A percentile compares a stretch with the other conserved stretches of the same genome.
phyloP scores from a whole-genome alignment of 2,888 invertebrate species.

The Ichneumoninae sp. region DNA sequence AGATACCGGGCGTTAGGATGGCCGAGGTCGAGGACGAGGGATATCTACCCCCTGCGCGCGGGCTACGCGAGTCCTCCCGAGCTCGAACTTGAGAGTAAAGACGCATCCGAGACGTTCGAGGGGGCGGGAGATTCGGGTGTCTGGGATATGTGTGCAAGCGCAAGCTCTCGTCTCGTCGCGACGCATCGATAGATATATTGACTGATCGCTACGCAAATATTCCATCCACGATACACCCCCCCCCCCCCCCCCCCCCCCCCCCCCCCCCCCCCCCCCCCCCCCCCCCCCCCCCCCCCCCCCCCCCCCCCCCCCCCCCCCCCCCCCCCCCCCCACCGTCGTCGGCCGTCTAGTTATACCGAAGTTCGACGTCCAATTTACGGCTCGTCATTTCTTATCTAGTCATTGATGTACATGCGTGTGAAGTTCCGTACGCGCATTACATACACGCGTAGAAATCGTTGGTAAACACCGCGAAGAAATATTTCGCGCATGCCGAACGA shows the following conservation, averaged over 20 bases:
- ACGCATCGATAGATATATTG: conserved; percentile 66
- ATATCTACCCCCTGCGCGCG: background rate
- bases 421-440: background rate
- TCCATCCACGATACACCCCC: conserved; percentile 60
- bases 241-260: background rate
- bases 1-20: conserved; percentile 8
- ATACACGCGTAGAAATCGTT: background rate
- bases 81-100: conserved; percentile 45
- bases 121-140: conserved; percentile 9
- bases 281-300: background rate
- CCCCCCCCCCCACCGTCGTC: background rate
- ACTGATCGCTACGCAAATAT: conserved; percentile 71
- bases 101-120: conserved; percentile 33
- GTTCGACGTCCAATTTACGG: background rate
- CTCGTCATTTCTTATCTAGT: conserved; percentile 1
- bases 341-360: conserved; percentile 25
- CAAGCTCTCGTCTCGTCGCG: background rate
- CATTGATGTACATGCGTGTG: background rate
- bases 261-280: background rate
- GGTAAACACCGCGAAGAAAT: background rate
- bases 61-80: background rate
- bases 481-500: background rate
- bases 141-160: background rate
- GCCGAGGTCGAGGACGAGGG: conserved; percentile 13
- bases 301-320: background rate